Evolutionary conservation across 2,113 vertebrate species (phyloP).

Genomic region (Albula goreensis): DNA sequence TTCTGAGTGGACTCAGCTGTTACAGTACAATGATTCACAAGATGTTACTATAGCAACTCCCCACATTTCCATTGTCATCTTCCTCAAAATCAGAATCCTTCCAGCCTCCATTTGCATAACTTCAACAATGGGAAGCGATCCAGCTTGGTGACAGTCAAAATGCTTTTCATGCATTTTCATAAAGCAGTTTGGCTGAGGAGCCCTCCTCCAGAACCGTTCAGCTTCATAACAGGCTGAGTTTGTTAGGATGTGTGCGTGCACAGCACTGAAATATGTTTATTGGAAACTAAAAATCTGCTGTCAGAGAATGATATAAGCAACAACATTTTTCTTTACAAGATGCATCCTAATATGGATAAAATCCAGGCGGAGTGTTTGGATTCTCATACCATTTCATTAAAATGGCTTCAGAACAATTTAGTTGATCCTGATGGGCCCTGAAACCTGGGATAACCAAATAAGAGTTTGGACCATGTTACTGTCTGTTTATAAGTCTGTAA

Average conservation of each 20-base stretch:
- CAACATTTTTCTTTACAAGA: background rate
- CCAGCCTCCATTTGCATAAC: constrained; percentile 2
- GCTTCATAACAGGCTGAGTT: background rate
- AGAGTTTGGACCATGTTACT: too few relatives aligned
- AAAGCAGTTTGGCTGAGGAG: background rate
- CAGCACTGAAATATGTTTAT: background rate
- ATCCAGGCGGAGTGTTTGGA: background rate
- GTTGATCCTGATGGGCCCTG: too few relatives aligned
- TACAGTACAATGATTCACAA: constrained; percentile 11
- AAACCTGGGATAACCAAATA: too few relatives aligned
- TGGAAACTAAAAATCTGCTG: background rate
- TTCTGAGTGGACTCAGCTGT: background rate
- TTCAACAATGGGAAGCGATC: background rate
- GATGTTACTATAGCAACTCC: constrained; percentile 13
- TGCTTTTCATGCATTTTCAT: background rate
- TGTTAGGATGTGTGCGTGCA: background rate
- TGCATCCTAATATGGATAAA: background rate
- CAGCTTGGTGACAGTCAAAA: background rate
- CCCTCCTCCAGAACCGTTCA: background rate
- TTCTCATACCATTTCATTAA: too few relatives aligned
- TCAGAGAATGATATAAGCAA: background rate
- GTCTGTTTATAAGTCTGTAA: too few relatives aligned
- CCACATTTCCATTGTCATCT: constrained; percentile 9
- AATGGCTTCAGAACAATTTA: too few relatives aligned
- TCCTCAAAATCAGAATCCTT: background rate